A percentile compares a stretch with the other conserved stretches of the same genome.
Evolutionary conservation across 2,888 invertebrate species (phyloP).

Genomic region (Agonopterix subpropinquella): DNA sequence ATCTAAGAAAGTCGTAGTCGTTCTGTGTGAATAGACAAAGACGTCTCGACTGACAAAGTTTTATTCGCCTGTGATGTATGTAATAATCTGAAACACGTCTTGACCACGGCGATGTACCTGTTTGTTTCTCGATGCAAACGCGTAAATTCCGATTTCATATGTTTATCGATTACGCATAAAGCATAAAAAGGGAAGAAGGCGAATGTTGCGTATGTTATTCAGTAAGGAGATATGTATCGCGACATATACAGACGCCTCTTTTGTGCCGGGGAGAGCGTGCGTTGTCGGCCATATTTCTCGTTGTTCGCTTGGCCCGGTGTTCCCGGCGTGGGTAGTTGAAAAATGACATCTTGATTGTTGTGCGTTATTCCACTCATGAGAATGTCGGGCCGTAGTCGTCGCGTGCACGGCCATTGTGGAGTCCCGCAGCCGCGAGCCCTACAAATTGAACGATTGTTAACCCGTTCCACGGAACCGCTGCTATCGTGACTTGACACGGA

Average conservation of each 20-base stretch:
- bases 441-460: conserved; percentile 75
- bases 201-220: conserved; percentile 54
- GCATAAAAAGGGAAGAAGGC: conserved; percentile 45
- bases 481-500: conserved; percentile 65
- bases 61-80: too few species aligned
- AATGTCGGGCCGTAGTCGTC: conserved; percentile 58
- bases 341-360: conserved; percentile 76
- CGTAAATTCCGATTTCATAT: conserved; percentile 20
- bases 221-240: conserved; percentile 63
- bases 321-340: conserved; percentile 73
- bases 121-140: background rate
- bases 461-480: conserved; percentile 51
- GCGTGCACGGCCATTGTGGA: conserved; percentile 64
- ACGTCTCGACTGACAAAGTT: background rate
- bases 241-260: conserved; percentile 60
- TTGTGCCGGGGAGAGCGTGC: conserved; percentile 58
- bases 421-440: conserved; percentile 47
- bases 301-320: conserved; percentile 45
- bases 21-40: background rate
- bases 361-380: conserved; percentile 72
- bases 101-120: background rate
- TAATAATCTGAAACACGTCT: background rate
- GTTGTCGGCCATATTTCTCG: conserved; percentile 70
- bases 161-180: conserved; percentile 41
- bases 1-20: background rate